A percentile compares a stretch with the other conserved stretches of the same genome.
These are phyloP conservation scores for Barbus barbus DNA, from an alignment of 2,113 vertebrate genomes.

Conservation along the genomic window DNA sequence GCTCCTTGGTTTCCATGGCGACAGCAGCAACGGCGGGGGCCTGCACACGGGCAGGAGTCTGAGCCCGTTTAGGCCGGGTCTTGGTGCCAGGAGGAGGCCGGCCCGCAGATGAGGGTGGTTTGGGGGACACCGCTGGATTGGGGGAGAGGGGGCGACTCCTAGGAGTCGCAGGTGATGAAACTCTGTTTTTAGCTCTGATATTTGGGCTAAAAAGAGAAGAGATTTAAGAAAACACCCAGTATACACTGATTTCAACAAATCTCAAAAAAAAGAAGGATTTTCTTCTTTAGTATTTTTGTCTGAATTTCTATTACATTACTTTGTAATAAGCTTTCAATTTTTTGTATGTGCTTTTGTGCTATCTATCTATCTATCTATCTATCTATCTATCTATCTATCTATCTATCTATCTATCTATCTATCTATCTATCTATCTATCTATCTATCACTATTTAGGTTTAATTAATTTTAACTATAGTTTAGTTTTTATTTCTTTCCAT, in stretches of 20 bases:
- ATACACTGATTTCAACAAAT: not conserved
- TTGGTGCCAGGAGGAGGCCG: constrained; percentile 78
- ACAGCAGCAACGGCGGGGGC: constrained; percentile 66
- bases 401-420: too few relatives aligned
- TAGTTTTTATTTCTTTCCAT: too few relatives aligned
- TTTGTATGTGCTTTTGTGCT: too few relatives aligned
- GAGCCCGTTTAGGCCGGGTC: constrained; percentile 78
- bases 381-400: too few relatives aligned
- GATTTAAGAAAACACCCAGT: not conserved
- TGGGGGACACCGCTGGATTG: constrained; percentile 70
- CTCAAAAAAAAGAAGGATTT: too few relatives aligned
- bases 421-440: too few relatives aligned
- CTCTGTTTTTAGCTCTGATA: constrained; percentile 78
- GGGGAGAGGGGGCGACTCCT: constrained; percentile 83
- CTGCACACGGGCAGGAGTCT: constrained; percentile 68
- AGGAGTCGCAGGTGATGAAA: constrained; percentile 80
- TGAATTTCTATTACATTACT: not conserved
- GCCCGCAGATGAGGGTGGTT: constrained; percentile 72
- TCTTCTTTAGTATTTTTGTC: not conserved
- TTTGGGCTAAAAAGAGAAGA: constrained; percentile 63
- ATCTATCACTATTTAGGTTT: too few relatives aligned
- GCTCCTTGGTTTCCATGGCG: constrained; percentile 71
- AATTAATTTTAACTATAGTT: too few relatives aligned
- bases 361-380: too few relatives aligned
- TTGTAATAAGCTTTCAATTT: not conserved